Evolutionary conservation across 2,888 invertebrate species (phyloP), one percentile per base, ranked within the genome.

Genomic region (Cheilosia variabilis): DNA sequence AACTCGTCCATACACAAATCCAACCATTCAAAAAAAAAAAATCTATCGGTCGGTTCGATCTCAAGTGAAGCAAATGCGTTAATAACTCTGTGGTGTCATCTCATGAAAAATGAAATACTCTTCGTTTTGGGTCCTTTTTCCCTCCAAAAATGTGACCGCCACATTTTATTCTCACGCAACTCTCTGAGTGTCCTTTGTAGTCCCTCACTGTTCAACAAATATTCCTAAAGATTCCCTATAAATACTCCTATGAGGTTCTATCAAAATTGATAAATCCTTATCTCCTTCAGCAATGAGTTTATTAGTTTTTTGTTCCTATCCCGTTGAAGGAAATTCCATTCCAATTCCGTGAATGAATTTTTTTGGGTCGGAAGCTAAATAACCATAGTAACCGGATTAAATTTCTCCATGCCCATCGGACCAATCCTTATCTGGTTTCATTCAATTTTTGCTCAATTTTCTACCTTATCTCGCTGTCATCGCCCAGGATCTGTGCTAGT

Each of bases 341-440:
- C 15, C 17, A 10, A 13, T 43, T 60, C 45, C 31, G 31, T 68
- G 47, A 55, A 68, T 80, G 73, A 47, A 66, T 69, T 37, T 43
- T 47, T 50, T 60, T 41, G 6, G 22, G 19, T 60, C 52, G 37
- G 52, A 43, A 55, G 60, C 22, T 27, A 68, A 75, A 79, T 75
- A 63, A 78, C 68, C 80, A 55, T 75, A 45, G 66, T 84, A 84
- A 84, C 84, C 63, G 84, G 84, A 84, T 84, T 84, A 84, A 60
- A 76, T 84, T 71, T 84, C 65, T 69, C 68, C 83, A 72, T 50
- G 65, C 37, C 69, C 58, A 45, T n/a, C 17, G 19, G 50, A 22
- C 2, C 10, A 10, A 52, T 76, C 55, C 75, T 50, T 50, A 50
- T 75, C 31, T 62, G 45, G 55, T 43, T 68, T 66, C 76, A 65